A percentile compares a stretch with the other conserved stretches of the same genome.
Conservation (phyloP, 1,140 invertebrate species). For the Dysdera silvatica region DNA sequence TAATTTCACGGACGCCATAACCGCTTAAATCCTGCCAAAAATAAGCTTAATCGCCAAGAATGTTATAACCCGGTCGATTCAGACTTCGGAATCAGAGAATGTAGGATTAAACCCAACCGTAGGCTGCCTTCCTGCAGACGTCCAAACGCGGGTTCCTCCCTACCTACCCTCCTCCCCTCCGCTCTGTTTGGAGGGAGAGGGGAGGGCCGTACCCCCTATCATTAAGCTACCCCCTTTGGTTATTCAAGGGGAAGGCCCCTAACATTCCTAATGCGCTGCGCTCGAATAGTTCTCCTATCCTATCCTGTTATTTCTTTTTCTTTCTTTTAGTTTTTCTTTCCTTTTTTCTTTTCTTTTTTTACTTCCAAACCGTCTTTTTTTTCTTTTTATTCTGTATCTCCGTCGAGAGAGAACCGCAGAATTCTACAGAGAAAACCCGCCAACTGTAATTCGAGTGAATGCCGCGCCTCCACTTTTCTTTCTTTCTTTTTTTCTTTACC, state of each 20-base stretch:
- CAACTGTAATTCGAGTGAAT: constrained; percentile 27
- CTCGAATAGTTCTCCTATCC: constrained; percentile 28
- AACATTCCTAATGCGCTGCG: constrained; percentile 30
- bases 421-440: constrained; percentile 15
- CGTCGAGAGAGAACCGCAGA: constrained; percentile 25
- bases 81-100: no score
- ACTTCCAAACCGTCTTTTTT: no score
- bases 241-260: constrained; percentile 27
- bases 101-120: no score
- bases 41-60: no score
- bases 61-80: no score
- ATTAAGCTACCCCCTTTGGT: constrained; percentile 27
- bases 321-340: background rate
- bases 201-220: constrained; percentile 25
- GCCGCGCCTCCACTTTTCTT: background rate
- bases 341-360: background rate
- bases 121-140: no score
- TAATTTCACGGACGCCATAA: no score
- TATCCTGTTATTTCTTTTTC: constrained; percentile 13
- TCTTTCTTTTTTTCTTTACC: background rate
- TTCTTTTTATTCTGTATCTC: no score
- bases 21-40: no score
- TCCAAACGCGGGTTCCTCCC: no score
- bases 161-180: no score
- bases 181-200: no score